These are phyloP conservation scores for Tiliacea citrago DNA, from an alignment of 2,888 invertebrate genomes.

Conservation along the genomic window DNA sequence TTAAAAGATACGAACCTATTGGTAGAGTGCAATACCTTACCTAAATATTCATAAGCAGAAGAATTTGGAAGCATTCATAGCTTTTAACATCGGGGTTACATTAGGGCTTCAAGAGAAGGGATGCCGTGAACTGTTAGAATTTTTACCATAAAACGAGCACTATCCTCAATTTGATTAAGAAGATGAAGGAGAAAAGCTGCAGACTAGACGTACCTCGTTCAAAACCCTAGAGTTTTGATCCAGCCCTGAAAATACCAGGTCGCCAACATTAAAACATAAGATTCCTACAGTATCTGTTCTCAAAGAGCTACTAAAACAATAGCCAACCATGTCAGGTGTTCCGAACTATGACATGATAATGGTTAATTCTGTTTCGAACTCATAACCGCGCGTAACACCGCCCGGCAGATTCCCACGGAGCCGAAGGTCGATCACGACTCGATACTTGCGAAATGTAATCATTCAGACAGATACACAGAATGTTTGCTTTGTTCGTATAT, in stretches of 20 bases:
- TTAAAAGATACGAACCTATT: neutral
- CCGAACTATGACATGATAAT: slow-evolving; percentile 58
- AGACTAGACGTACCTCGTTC: neutral
- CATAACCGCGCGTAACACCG: slow-evolving; percentile 63
- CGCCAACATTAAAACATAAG: slow-evolving; percentile 6
- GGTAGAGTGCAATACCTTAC: neutral
- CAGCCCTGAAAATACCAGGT: neutral
- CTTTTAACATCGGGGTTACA: neutral
- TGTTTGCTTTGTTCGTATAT: slow-evolving; percentile 55
- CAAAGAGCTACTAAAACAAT: slow-evolving; percentile 38
- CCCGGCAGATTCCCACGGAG: slow-evolving; percentile 67
- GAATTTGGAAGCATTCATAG: neutral
- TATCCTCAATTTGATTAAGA: neutral
- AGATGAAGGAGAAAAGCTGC: neutral
- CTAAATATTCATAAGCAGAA: neutral
- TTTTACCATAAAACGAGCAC: no score
- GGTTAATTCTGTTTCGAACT: slow-evolving; percentile 50
- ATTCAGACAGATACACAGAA: slow-evolving; percentile 55
- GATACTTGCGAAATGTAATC: slow-evolving; percentile 60
- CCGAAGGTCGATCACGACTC: slow-evolving; percentile 66
- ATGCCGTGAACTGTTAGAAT: no score
- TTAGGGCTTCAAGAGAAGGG: neutral
- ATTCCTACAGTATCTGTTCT: slow-evolving; percentile 11
- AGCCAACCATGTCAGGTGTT: slow-evolving; percentile 53
- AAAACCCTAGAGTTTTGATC: neutral